A percentile compares a stretch with the other conserved stretches of the same genome.
These are phyloP conservation scores for Crax fasciolata DNA, from an alignment of 2,797 vertebrate species.

Conservation along the genomic window DNA sequence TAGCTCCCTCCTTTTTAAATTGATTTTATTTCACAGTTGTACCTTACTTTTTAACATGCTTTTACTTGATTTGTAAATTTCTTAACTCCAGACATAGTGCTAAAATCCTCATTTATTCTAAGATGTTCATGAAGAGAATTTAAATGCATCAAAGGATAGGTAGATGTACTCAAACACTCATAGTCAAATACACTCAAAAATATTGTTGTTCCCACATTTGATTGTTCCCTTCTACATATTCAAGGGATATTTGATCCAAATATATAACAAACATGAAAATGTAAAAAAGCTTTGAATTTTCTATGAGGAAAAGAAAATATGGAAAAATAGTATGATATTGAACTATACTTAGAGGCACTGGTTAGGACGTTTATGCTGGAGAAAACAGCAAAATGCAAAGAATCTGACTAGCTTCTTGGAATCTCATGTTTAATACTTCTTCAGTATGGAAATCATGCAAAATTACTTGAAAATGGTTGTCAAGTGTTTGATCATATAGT, in stretches of 20 bases:
- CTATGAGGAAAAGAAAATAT: slow-evolving; percentile 46
- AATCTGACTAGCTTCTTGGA: slow-evolving; percentile 52
- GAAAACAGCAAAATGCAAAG: slow-evolving; percentile 46
- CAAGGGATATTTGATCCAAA: slow-evolving; percentile 71
- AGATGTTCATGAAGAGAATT: slow-evolving; percentile 10
- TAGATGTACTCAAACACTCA: not conserved
- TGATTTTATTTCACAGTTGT: slow-evolving; percentile 16
- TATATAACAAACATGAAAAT: slow-evolving; percentile 59
- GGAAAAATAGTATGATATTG: slow-evolving; percentile 41
- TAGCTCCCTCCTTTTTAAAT: not conserved
- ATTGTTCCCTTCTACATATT: slow-evolving; percentile 72
- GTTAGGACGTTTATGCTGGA: slow-evolving; percentile 41
- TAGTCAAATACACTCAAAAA: slow-evolving; percentile 40
- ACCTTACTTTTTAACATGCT: slow-evolving; percentile 2
- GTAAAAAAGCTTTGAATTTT: slow-evolving; percentile 62
- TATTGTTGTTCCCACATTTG: slow-evolving; percentile 18
- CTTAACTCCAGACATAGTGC: slow-evolving; percentile 27
- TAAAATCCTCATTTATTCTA: slow-evolving; percentile 41
- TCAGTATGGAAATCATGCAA: slow-evolving; percentile 69
- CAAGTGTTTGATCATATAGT: slow-evolving; percentile 64
- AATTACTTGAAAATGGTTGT: slow-evolving; percentile 72
- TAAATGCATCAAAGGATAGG: slow-evolving; percentile 19
- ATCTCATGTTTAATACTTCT: slow-evolving; percentile 61
- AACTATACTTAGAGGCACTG: slow-evolving; percentile 34
- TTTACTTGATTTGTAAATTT: slow-evolving; percentile 12